Percentiles rank a stretch among this genome's conserved stretches.
These are phyloP conservation scores for Vanessa tameamea DNA, from an alignment of 1,140 invertebrate genomes.

Conservation along the genomic window DNA sequence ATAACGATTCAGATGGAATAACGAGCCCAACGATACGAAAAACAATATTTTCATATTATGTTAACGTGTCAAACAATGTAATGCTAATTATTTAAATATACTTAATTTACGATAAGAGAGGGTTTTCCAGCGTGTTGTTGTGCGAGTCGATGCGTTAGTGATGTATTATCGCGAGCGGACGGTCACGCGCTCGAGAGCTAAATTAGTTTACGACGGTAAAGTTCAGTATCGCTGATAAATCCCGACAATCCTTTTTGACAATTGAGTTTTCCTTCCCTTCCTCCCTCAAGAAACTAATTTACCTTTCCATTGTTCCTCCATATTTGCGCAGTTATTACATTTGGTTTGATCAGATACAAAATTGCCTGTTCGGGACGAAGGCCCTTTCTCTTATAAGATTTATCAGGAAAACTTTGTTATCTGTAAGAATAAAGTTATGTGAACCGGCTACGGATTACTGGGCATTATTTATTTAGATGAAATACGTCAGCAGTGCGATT, in stretches of 20 bases:
- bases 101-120: no score
- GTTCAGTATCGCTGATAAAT: conserved; percentile 15
- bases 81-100: no score
- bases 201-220: conserved; percentile 10
- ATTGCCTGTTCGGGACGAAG: conserved; percentile 53
- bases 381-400: conserved; percentile 56
- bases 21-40: no score
- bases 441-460: conserved; percentile 2
- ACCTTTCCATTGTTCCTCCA: conserved; percentile 68
- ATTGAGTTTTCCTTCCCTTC: conserved; percentile 64
- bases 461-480: background rate
- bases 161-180: no score
- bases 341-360: conserved; percentile 71
- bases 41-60: no score
- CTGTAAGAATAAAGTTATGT: conserved; percentile 32
- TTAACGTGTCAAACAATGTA: no score
- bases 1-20: no score
- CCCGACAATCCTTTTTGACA: conserved; percentile 51
- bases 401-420: conserved; percentile 51
- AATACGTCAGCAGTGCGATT: no score
- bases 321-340: conserved; percentile 73
- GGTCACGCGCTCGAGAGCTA: background rate
- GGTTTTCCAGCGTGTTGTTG: no score
- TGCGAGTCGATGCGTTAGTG: no score
- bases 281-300: conserved; percentile 69